phyloP scores from a whole-genome alignment of 1,140 invertebrate genomes.

The Lycorma delicatula region DNA sequence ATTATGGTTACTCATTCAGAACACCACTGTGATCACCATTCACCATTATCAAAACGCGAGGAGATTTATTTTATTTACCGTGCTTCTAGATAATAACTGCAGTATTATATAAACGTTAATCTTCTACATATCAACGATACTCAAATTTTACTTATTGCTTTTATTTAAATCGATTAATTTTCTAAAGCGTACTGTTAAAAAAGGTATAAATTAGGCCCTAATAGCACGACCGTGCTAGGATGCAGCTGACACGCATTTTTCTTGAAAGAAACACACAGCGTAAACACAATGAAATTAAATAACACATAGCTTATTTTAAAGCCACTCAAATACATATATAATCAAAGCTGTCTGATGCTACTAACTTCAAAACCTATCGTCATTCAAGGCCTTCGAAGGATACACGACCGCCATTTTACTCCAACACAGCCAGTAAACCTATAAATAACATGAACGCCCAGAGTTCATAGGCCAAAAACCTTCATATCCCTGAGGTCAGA shows the following conservation, averaged over 20 bases:
- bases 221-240: not conserved
- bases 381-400: not conserved
- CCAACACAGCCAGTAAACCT: constrained; percentile 1
- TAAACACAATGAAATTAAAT: no score
- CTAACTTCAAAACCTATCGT: not conserved
- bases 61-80: no score
- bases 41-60: no score
- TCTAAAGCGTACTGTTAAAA: no score
- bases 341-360: not conserved
- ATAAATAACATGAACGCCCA: constrained; percentile 6
- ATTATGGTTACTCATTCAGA: no score
- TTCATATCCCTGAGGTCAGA: not conserved
- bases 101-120: no score
- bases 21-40: no score
- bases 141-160: no score
- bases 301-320: no score
- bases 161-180: no score
- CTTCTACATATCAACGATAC: no score
- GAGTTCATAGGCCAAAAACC: constrained; percentile 5
- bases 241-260: not conserved
- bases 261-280: not conserved
- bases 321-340: not conserved
- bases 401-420: constrained; percentile 1
- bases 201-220: constrained; percentile 2
- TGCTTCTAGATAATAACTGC: no score